phyloP scores from a whole-genome alignment of 2,888 invertebrate genomes.

The Cepaea hortensis region DNA sequence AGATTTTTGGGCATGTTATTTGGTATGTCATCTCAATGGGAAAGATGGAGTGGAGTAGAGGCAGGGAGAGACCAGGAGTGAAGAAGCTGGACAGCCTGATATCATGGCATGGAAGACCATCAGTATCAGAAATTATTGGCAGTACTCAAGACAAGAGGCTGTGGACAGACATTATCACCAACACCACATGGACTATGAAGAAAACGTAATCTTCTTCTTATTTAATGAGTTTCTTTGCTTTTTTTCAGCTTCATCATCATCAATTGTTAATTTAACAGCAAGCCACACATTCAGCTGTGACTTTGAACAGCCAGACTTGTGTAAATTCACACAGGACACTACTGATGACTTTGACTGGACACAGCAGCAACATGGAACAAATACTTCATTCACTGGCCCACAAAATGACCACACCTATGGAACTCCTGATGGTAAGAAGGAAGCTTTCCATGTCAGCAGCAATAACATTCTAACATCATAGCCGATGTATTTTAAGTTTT shows the following conservation, averaged over 20 bases:
- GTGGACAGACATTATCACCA: too few species aligned
- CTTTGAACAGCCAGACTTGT: constrained; percentile 74
- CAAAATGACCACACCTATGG: constrained; percentile 67
- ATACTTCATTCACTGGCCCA: constrained; percentile 64
- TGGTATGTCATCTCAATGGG: too few species aligned
- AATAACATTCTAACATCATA: too few species aligned
- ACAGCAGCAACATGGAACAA: constrained; percentile 56
- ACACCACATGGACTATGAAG: too few species aligned
- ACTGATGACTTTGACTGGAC: constrained; percentile 67
- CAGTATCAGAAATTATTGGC: too few species aligned
- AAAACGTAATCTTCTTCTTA: neutral
- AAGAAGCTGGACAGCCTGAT: too few species aligned
- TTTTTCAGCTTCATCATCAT: constrained; percentile 7
- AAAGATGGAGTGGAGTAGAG: too few species aligned
- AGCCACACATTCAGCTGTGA: constrained; percentile 56
- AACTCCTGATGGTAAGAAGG: constrained; percentile 59
- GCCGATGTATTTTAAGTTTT: too few species aligned
- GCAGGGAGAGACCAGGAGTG: too few species aligned
- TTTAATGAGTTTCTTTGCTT: neutral
- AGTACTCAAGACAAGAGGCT: too few species aligned
- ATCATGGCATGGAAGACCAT: too few species aligned
- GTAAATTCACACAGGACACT: constrained; percentile 65
- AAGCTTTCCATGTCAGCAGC: neutral
- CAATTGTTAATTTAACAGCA: constrained; percentile 5
- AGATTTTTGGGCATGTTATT: too few species aligned